These are phyloP conservation scores for Alcis repandata DNA, from an alignment of 2,888 invertebrate species.

Conservation along the genomic window DNA sequence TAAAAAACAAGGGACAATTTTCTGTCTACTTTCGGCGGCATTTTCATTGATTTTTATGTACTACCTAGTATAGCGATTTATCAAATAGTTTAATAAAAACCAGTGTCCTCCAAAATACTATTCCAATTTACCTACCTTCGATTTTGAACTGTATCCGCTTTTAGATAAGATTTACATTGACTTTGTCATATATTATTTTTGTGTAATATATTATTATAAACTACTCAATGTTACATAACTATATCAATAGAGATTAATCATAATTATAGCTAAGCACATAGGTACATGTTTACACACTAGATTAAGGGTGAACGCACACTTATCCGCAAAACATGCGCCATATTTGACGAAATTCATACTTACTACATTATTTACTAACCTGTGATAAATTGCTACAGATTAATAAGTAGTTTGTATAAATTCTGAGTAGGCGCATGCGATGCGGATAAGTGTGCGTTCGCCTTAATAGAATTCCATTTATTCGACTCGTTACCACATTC, in stretches of 20 bases:
- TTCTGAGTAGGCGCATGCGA: too few relatives aligned
- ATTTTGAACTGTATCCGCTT: slow-evolving; percentile 16
- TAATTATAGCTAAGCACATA: slow-evolving; percentile 35
- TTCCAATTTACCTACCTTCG: slow-evolving; percentile 10
- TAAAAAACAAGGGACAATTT: not conserved
- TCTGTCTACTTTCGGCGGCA: slow-evolving; percentile 19
- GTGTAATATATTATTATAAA: slow-evolving; percentile 14
- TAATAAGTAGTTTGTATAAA: too few relatives aligned
- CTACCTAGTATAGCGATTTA: not conserved
- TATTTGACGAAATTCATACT: too few relatives aligned
- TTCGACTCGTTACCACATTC: slow-evolving; percentile 33
- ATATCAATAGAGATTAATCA: slow-evolving; percentile 36
- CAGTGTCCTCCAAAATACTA: slow-evolving; percentile 43
- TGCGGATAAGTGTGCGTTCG: not conserved
- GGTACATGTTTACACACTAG: slow-evolving; percentile 37
- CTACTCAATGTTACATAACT: slow-evolving; percentile 26
- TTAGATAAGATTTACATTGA: slow-evolving; percentile 24
- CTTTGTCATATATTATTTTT: slow-evolving; percentile 31
- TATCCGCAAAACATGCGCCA: not conserved
- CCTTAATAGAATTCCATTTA: slow-evolving; percentile 5
- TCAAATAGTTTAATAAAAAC: slow-evolving; percentile 29
- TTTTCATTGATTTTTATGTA: slow-evolving; percentile 21
- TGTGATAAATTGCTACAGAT: too few relatives aligned
- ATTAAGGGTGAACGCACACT: not conserved
- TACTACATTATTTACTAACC: too few relatives aligned